Base-by-base conservation (phyloP, 2,113 vertebrate genomes). In the Neodontobutis hainanensis region DNA sequence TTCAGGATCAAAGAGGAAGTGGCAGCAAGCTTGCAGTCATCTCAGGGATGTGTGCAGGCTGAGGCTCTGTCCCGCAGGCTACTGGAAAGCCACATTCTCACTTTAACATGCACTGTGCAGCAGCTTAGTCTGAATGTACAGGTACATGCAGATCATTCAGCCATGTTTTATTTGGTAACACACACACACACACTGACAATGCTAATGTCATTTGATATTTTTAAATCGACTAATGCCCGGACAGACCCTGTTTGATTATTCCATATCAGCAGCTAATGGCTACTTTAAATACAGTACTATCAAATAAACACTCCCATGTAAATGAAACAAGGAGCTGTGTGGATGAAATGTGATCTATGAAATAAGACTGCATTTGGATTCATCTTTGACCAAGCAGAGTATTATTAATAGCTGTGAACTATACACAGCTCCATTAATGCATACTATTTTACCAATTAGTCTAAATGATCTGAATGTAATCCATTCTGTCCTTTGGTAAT, bases 61-160 rank as follows among this genome's bases (percentile, higher is more conserved):
- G 88, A 95, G 65, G 48, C 67, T 0, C 60, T 90, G 56, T 93
- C 93, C 27, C 83, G 64, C 64, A 91, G 76, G 60, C 85, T 94
- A 48, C 88, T 96, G 82, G 92, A 95, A 85, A 95, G 83, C 56
- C 93, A 94, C 69, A 89, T 95, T 71, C 90, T 93, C 72, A 93
- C 87, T 53, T 91, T 95, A 62, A 94, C 91, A 4, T 88, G 74
- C 68, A 94, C 94, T 0, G 82, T 95, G 66, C 92, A 92, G 87
- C 94, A 94, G 73, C 92, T 96, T 68, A 94, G 88, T 77, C 87
- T 85, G 49, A 89, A 93, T 59, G 92, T 92, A 43, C 90, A 96
- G 93, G 94, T 94, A 83, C 19, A 27, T 27, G 19, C 32, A 36
- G 11, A 6, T 35, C 32, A 15, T 36, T 3, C 5, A 40, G 38